Evolutionary conservation across 2,113 vertebrate genomes (phyloP), one percentile per base, ranked within the genome.

Genomic region (Rhea pennata): DNA sequence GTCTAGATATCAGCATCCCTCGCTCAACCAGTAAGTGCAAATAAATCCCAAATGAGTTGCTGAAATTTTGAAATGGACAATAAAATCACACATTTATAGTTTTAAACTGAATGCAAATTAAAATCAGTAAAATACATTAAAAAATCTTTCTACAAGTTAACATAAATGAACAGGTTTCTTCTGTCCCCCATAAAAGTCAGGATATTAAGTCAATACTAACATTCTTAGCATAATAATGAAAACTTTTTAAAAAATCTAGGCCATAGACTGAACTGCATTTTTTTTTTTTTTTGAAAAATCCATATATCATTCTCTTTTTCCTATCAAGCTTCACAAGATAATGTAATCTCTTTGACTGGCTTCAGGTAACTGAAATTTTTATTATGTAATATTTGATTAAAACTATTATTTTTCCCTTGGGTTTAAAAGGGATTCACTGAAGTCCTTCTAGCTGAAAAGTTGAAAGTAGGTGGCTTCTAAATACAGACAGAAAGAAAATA

Each of bases 401-500:
- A n/a, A 42, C 2, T 12, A 31, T 23, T 50, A 31, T n/a, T 58
- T 31, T 58, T 16, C 10, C 31, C 14, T 33, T 27, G 6, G 8
- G 3, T 65, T 87, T 69, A 17, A 40, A 36, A 62, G 8, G 54
- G 10, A 26, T 3, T 48, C 1, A 29, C 0, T n/a, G 17, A 29
- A 84, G 17, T 8, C 3, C 27, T 64, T 22, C 15, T 5, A 39
- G 23, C 6, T 4, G 51, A 23, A 27, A 3, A 3, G 1, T 3
- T 17, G 51, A 26, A 67, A 51, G 22, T 33, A 64, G 54, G 4
- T 10, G 48, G 36, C 29, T 50, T 15, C 24, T 58, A 51, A 65
- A 87, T 24, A 15, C 39, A n/a, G 15, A 51, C 5, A 2, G 53
- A 72, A 65, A 1, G 7, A 21, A 12, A 74, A 64, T 0, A 0